phyloP scores from a whole-genome alignment of 2,113 vertebrate species.

The Ageneiosus marmoratus region DNA sequence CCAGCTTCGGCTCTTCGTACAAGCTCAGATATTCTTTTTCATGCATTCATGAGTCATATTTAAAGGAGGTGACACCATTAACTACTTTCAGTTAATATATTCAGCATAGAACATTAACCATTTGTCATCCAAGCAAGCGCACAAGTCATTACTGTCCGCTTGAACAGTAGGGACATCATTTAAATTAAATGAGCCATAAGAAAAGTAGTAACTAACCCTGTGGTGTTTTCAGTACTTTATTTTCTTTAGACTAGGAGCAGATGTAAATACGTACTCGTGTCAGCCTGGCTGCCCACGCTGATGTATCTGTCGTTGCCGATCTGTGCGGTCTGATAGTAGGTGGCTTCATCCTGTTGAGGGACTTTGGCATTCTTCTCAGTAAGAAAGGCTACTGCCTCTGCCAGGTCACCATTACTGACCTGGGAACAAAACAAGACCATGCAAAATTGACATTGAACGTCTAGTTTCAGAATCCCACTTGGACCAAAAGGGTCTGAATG shows the following conservation, averaged over 20 bases:
- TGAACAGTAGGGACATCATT: not conserved
- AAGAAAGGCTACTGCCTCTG: slow-evolving; percentile 90
- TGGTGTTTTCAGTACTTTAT: not conserved
- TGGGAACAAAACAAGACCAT: slow-evolving; percentile 54
- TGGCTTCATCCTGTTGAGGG: slow-evolving; percentile 88
- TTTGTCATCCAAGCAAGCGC: not conserved
- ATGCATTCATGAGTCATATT: slow-evolving; percentile 3
- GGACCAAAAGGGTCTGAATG: not conserved
- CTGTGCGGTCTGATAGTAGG: slow-evolving; percentile 92
- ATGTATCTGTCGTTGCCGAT: slow-evolving; percentile 92
- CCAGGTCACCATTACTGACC: slow-evolving; percentile 96
- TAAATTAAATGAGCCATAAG: not conserved
- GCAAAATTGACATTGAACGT: not conserved
- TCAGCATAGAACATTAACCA: not conserved
- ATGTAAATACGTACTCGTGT: slow-evolving; percentile 82
- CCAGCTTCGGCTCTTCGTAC: not conserved
- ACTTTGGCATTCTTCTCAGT: slow-evolving; percentile 93
- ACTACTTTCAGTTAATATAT: not conserved
- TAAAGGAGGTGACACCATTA: not conserved
- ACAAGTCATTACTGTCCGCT: not conserved
- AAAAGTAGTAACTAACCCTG: no score
- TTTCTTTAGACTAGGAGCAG: not conserved
- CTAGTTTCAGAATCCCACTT: not conserved
- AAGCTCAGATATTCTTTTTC: not conserved
- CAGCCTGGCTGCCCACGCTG: slow-evolving; percentile 96